Evolutionary conservation across 2,797 vertebrate species (phyloP), one percentile per base, ranked within the genome.

Genomic region (Yasuhikotakia modesta): DNA sequence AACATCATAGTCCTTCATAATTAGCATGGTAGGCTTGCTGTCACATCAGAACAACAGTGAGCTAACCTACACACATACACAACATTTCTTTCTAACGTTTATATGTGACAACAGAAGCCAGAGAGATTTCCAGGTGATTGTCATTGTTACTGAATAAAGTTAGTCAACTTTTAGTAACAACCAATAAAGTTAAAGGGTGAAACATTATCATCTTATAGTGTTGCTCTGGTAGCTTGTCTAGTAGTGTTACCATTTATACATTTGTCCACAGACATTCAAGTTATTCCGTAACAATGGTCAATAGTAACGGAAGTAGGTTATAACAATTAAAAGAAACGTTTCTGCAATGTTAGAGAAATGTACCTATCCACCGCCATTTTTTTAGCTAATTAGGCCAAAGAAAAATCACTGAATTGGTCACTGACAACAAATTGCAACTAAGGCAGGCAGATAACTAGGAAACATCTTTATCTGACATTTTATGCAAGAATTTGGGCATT

Each of bases 1-100:
- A 65, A 71, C 50, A 78, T 72, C 60, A 71, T 50, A 78, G 45
- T 81, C 81, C 83, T 81, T 85, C 81, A 70, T 68, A 73, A 68
- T 78, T 43, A 35, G 46, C 65, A 61, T 52, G 52, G 64, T 63
- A 11, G 46, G 52, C 17, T 78, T 72, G 60, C 67, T 45, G 48
- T 69, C 79, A 72, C 73, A 82, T 72, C 70, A 60, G 75, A 67
- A 65, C 76, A 78, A 66, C 69, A 66, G 21, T 43, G 21, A 71
- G 76, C 76, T 72, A 71, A 65, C 69, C 68, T 71, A 78, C 68
- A 70, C 45, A 70, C 27, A 77, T 50, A 63, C 19, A 78, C 57
- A 10, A 30, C 75, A 61, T 45, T 55, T 32, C 30, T 43, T 65
- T 30, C 67, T 72, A 76, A 76, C 79, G 39, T 81, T 82, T 71